These are phyloP conservation scores for Drosophila emarginata DNA, from an alignment of 2,888 invertebrate genomes.

Conservation along the genomic window DNA sequence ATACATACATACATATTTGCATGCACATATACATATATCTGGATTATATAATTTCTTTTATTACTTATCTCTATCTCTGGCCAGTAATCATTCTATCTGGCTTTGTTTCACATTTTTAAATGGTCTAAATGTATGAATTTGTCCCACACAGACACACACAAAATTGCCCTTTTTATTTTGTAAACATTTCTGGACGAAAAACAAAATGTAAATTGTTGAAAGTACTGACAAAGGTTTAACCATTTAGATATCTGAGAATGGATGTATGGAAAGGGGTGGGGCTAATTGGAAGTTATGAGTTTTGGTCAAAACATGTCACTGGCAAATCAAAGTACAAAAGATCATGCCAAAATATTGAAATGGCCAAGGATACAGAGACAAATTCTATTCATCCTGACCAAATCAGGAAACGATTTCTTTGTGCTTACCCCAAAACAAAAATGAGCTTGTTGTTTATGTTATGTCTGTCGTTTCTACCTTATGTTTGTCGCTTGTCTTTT, in stretches of 20 bases:
- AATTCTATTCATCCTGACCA: not conserved
- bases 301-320: conserved; percentile 3
- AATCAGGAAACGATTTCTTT: not conserved
- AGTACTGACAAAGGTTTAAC: no score
- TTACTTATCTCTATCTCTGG: conserved; percentile 31
- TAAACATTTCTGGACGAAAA: no score
- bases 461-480: not conserved
- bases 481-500: not conserved
- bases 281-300: conserved; percentile 34
- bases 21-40: not conserved
- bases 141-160: not conserved
- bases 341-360: conserved; percentile 31
- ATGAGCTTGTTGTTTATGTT: not conserved
- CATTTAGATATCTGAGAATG: no score
- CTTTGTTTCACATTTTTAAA: conserved; percentile 34
- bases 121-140: not conserved
- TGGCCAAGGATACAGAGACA: conserved; percentile 41
- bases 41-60: conserved; percentile 15
- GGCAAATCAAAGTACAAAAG: conserved; percentile 23
- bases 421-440: not conserved
- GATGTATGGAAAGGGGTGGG: not conserved
- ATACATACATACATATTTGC: not conserved
- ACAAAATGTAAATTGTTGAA: no score
- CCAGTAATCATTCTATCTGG: conserved; percentile 31
- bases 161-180: not conserved